These are phyloP conservation scores for Acanthopleura granulata DNA, from an alignment of 2,888 invertebrate species.

Conservation along the genomic window DNA sequence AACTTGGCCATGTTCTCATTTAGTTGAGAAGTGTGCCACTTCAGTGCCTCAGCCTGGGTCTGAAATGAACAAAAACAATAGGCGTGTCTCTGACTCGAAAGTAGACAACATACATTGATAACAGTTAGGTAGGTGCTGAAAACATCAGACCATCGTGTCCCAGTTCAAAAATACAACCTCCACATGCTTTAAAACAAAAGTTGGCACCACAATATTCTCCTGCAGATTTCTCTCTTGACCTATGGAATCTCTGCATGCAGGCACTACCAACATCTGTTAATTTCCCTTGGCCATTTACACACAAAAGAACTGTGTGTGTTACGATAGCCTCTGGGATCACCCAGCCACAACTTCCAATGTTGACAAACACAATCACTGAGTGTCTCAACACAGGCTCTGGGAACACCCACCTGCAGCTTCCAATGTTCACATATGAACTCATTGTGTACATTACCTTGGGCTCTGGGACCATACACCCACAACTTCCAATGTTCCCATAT, in stretches of 20 bases:
- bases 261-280: too few relatives aligned
- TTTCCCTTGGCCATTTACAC: too few relatives aligned
- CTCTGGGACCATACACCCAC: constrained; percentile 85
- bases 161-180: not conserved
- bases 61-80: constrained; percentile 32
- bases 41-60: constrained; percentile 43
- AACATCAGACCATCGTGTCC: not conserved
- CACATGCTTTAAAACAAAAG: too few relatives aligned
- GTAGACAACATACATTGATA: too few relatives aligned
- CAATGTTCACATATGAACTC: constrained; percentile 76
- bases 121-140: too few relatives aligned
- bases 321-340: too few relatives aligned
- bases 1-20: constrained; percentile 71
- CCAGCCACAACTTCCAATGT: too few relatives aligned
- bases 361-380: too few relatives aligned
- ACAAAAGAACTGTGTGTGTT: constrained; percentile 70
- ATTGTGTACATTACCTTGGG: constrained; percentile 51
- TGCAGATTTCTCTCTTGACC: too few relatives aligned
- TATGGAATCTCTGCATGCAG: too few relatives aligned
- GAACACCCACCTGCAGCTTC: constrained; percentile 85
- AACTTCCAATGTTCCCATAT: constrained; percentile 83
- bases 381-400: constrained; percentile 74
- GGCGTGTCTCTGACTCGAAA: too few relatives aligned
- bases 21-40: constrained; percentile 42
- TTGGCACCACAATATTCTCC: too few relatives aligned